These are phyloP conservation scores for Ammospiza maritima DNA, from an alignment of 2,797 vertebrate species.

Conservation along the genomic window DNA sequence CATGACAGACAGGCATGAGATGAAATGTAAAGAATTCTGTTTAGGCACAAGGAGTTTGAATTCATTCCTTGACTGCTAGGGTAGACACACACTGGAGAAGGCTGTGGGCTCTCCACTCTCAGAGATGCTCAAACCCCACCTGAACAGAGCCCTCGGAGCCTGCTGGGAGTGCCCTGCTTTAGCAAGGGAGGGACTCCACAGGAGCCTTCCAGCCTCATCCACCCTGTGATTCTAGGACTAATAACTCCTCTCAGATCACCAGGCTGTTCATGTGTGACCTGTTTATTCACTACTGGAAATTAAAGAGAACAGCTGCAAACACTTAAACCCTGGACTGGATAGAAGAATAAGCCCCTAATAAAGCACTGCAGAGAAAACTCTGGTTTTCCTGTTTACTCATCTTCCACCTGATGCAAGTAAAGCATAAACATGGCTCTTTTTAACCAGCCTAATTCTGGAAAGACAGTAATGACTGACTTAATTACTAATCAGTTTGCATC, in stretches of 20 bases:
- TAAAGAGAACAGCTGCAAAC: not conserved
- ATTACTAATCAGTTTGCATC: conserved; percentile 1
- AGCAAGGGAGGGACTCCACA: not conserved
- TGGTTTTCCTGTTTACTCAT: not conserved
- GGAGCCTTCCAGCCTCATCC: not conserved
- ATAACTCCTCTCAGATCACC: not conserved
- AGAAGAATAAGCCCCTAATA: not conserved
- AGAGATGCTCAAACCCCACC: not conserved
- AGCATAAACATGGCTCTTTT: not conserved
- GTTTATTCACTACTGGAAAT: not conserved
- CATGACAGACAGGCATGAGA: not conserved
- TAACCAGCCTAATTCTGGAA: conserved; percentile 19
- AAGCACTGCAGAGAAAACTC: not conserved
- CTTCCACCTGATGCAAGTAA: not conserved
- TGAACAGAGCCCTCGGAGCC: fast-evolving
- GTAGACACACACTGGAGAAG: not conserved
- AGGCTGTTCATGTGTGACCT: not conserved
- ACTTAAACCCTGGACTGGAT: not conserved
- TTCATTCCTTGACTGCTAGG: not conserved
- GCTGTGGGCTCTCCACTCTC: not conserved
- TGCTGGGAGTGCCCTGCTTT: not conserved
- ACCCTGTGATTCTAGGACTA: not conserved
- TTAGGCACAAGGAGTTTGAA: not conserved
- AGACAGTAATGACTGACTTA: not conserved
- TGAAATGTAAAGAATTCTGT: not conserved